phyloP scores from a whole-genome alignment of 1,140 invertebrate species.

The Sinonovacula constricta region DNA sequence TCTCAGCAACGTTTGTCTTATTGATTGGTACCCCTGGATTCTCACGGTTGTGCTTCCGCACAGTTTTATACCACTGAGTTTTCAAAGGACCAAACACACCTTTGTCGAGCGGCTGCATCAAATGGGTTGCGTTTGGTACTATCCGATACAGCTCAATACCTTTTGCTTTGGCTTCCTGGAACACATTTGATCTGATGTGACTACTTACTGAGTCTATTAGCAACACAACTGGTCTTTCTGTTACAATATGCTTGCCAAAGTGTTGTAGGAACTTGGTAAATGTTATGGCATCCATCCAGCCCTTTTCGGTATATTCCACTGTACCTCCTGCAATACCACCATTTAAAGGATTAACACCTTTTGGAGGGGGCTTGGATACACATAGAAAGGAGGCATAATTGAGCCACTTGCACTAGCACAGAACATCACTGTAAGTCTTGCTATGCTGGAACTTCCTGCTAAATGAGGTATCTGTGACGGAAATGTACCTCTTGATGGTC shows the following conservation, averaged over 20 bases:
- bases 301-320: slow-evolving; percentile 18
- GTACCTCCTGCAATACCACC: not conserved
- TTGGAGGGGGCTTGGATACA: not conserved
- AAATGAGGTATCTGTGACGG: not conserved
- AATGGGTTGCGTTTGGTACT: slow-evolving; percentile 32
- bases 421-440: slow-evolving; percentile 1
- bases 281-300: slow-evolving; percentile 31
- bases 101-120: slow-evolving; percentile 37
- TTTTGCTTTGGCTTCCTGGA: slow-evolving; percentile 1
- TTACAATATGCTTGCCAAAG: slow-evolving; percentile 24
- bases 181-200: not conserved
- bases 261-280: slow-evolving; percentile 45
- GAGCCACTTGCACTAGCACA: not conserved
- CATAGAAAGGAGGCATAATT: slow-evolving; percentile 11
- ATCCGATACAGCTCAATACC: slow-evolving; percentile 36
- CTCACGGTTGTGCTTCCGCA: slow-evolving; percentile 24
- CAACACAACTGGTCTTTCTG: slow-evolving; percentile 44
- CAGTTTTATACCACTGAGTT: slow-evolving; percentile 27
- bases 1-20: too few relatives aligned
- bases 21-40: too few relatives aligned
- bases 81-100: slow-evolving; percentile 28
- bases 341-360: not conserved
- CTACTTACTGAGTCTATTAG: slow-evolving; percentile 43
- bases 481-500: not conserved
- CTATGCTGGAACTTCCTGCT: not conserved